Percentiles rank a stretch among this genome's conserved stretches.
Conservation (phyloP, 2,113 vertebrate species). For the Propithecus coquereli region DNA sequence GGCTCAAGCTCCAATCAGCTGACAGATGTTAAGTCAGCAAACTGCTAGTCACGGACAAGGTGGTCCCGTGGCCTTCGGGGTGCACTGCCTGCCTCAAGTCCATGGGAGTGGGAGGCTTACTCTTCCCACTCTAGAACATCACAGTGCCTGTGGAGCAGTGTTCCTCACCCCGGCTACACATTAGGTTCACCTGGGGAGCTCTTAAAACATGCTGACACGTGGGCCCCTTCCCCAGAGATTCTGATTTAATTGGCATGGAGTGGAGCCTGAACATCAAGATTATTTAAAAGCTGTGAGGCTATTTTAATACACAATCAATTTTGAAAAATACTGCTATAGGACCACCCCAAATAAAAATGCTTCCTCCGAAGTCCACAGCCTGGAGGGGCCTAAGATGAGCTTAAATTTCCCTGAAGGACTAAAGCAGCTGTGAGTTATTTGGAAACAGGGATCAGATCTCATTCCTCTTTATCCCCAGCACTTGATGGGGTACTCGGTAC, state of each 20-base stretch:
- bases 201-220: not conserved
- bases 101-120: not conserved
- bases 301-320: not conserved
- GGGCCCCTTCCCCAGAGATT: not conserved
- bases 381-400: not conserved
- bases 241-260: not conserved
- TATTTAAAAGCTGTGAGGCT: not conserved
- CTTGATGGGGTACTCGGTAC: not conserved
- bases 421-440: not conserved
- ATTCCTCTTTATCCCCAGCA: not conserved
- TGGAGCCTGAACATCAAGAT: not conserved
- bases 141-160: not conserved
- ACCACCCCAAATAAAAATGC: not conserved
- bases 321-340: not conserved
- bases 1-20: not conserved
- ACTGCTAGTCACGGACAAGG: not conserved
- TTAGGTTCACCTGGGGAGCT: not conserved
- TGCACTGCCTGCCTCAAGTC: too few relatives aligned
- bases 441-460: not conserved
- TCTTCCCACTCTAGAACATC: not conserved
- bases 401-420: not conserved
- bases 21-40: not conserved
- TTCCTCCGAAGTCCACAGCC: not conserved
- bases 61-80: not conserved
- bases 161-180: not conserved